These are phyloP conservation scores for Rhabdornis inornatus DNA, from an alignment of 2,113 vertebrate species.

Conservation along the genomic window DNA sequence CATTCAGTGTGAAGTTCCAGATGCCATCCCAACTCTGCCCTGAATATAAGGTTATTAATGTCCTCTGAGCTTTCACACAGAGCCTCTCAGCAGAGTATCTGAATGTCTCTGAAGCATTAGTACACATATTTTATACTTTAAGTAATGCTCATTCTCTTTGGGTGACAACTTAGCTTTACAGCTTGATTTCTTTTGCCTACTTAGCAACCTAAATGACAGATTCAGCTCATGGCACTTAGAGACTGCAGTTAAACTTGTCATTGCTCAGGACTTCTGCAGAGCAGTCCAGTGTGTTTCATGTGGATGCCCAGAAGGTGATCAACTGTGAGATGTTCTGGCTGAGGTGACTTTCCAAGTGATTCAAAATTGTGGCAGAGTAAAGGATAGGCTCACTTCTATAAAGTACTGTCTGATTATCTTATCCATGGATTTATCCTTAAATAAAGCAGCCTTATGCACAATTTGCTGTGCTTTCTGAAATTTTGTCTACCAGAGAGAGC, in stretches of 20 bases:
- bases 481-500: background rate
- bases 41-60: slow-evolving; percentile 28
- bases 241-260: background rate
- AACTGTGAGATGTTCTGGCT: background rate
- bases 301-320: background rate
- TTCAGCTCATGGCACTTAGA: background rate
- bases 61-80: slow-evolving; percentile 19
- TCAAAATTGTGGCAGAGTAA: background rate
- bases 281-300: background rate
- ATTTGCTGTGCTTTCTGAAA: background rate
- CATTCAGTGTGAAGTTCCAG: background rate
- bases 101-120: slow-evolving; percentile 1
- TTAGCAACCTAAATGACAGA: slow-evolving; percentile 10
- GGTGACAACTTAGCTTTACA: slow-evolving; percentile 21
- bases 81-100: slow-evolving; percentile 9
- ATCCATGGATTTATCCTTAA: background rate
- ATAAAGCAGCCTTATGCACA: background rate
- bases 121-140: slow-evolving; percentile 19
- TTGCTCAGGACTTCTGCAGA: background rate
- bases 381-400: background rate
- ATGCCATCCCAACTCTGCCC: slow-evolving; percentile 2
- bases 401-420: background rate
- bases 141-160: slow-evolving; percentile 37
- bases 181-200: slow-evolving; percentile 30
- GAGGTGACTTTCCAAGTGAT: background rate